These are phyloP conservation scores for Aradophagus sp. DNA, from an alignment of 1,140 invertebrate species.

Conservation along the genomic window DNA sequence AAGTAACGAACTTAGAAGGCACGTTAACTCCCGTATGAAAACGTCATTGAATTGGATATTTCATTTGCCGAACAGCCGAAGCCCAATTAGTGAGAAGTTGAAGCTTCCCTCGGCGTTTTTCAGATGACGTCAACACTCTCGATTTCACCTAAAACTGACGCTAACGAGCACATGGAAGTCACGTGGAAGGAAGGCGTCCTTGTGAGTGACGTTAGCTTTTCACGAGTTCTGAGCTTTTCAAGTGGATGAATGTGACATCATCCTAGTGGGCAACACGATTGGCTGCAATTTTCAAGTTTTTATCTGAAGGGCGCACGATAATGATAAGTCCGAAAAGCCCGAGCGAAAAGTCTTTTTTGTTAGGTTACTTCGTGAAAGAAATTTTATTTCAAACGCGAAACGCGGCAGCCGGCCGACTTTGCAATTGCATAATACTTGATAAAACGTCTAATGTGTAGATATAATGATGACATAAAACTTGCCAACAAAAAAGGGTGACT, in stretches of 20 bases:
- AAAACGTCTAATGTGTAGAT: conserved; percentile 37
- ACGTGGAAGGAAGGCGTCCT: conserved; percentile 69
- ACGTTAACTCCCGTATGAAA: conserved; percentile 2
- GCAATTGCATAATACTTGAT: conserved; percentile 39
- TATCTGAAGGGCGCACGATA: conserved; percentile 17
- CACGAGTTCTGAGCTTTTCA: conserved; percentile 56
- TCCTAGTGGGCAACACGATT: conserved; percentile 30
- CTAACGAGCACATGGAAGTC: conserved; percentile 75
- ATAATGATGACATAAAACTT: conserved; percentile 47
- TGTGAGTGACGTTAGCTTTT: conserved; percentile 58
- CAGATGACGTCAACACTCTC: conserved; percentile 69
- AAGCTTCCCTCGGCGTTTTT: conserved; percentile 57
- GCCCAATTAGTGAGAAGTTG: conserved; percentile 64
- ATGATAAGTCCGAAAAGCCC: conserved; percentile 30
- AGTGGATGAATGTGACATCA: conserved; percentile 56
- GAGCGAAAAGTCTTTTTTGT: too few species aligned
- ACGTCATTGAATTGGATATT: conserved; percentile 50
- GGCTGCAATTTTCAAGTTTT: conserved; percentile 46
- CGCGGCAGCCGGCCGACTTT: conserved; percentile 8
- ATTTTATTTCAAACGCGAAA: conserved; percentile 38
- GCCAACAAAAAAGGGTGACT: conserved; percentile 40
- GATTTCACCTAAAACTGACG: conserved; percentile 74
- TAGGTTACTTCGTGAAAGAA: too few species aligned
- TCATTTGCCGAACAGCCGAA: conserved; percentile 39
- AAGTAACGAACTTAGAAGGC: conserved; percentile 20